Evolutionary conservation across 2,888 invertebrate species (phyloP).

Genomic region (Cheilosia grossa): DNA sequence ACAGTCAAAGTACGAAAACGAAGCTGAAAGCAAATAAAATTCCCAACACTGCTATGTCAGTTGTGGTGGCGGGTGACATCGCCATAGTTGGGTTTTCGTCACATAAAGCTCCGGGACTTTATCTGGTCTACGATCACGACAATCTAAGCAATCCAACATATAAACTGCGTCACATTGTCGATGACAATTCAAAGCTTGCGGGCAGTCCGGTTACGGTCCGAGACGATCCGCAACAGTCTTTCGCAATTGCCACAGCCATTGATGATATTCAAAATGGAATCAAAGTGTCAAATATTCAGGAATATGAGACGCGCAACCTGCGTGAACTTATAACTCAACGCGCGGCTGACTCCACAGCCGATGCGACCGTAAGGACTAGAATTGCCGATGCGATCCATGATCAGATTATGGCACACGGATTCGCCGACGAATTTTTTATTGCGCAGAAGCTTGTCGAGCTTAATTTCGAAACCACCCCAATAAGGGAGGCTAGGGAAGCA

Average conservation of each 20-base stretch:
- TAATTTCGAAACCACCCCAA: neutral
- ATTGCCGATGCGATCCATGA: neutral
- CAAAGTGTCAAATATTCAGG: neutral
- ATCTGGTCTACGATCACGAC: constrained; percentile 22
- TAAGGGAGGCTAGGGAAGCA: neutral
- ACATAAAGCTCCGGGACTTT: constrained; percentile 23
- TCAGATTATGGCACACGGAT: neutral
- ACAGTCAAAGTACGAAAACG: neutral
- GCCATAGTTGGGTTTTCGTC: constrained; percentile 29
- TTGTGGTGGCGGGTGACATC: constrained; percentile 10
- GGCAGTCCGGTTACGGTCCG: neutral
- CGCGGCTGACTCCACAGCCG: neutral
- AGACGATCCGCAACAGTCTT: neutral
- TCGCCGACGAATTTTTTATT: neutral
- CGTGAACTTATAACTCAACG: neutral
- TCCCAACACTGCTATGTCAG: constrained; percentile 35
- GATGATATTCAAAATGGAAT: neutral
- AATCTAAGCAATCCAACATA: constrained; percentile 5
- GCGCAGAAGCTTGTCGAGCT: neutral
- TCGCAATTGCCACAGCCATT: neutral
- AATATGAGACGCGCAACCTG: neutral
- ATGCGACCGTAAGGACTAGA: neutral
- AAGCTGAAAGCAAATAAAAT: neutral
- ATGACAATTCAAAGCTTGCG: neutral
- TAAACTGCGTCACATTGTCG: neutral